phyloP scores from a whole-genome alignment of 2,113 vertebrate species.

The Panurus biarmicus region DNA sequence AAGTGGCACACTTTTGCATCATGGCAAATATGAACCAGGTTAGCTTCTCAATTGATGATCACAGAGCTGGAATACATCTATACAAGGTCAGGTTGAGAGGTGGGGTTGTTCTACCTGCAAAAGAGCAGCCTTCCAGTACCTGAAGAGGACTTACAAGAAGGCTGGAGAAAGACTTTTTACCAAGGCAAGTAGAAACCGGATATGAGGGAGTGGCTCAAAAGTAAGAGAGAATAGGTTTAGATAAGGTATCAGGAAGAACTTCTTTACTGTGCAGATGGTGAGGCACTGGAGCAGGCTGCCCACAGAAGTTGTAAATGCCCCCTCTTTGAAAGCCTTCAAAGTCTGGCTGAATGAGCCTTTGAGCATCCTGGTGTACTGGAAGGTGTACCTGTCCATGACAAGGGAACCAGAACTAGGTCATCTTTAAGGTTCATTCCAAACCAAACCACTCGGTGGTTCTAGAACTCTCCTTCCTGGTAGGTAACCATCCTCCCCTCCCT shows the following conservation, averaged over 20 bases:
- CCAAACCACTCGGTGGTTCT: background rate
- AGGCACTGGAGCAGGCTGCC: background rate
- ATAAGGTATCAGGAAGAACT: background rate
- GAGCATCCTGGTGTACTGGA: background rate
- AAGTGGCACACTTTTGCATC: background rate
- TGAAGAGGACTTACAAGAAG: background rate
- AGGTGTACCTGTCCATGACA: background rate
- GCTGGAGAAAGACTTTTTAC: background rate
- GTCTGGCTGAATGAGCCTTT: background rate
- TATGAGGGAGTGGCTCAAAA: background rate
- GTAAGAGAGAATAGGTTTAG: background rate
- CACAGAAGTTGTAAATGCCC: background rate
- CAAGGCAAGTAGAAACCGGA: background rate
- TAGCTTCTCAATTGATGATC: background rate
- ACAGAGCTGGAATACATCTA: background rate
- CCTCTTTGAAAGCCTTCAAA: background rate
- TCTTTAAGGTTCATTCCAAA: background rate
- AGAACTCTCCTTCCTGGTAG: background rate
- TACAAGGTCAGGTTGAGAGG: background rate
- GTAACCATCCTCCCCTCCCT: background rate
- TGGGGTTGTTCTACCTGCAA: background rate
- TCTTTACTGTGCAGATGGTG: background rate
- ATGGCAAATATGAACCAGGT: fast-evolving
- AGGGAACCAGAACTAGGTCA: background rate
- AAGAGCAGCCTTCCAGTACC: background rate